phyloP scores from a whole-genome alignment of 2,888 invertebrate species.

The Trichacis sp. region DNA sequence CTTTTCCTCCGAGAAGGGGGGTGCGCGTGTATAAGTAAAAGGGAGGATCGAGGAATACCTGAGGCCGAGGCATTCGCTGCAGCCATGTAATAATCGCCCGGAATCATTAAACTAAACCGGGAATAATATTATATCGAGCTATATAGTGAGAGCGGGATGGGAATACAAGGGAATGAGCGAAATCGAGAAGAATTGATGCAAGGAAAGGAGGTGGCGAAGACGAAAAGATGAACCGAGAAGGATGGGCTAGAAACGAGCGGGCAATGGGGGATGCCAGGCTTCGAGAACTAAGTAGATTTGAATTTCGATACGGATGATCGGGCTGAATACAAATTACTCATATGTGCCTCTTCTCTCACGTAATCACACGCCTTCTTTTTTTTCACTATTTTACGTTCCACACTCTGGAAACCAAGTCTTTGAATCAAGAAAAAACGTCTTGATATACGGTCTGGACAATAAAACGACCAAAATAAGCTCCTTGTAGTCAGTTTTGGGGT shows the following conservation, averaged over 20 bases:
- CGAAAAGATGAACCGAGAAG: slow-evolving; percentile 18
- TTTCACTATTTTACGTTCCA: no score
- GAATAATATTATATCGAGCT: slow-evolving; percentile 69
- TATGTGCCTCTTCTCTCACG: slow-evolving; percentile 63
- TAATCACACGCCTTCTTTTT: slow-evolving; percentile 69
- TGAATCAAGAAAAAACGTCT: no score
- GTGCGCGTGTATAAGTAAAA: slow-evolving; percentile 29
- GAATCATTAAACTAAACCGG: slow-evolving; percentile 69
- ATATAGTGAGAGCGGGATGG: slow-evolving; percentile 47
- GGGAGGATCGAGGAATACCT: slow-evolving; percentile 45
- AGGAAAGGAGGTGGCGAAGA: slow-evolving; percentile 28
- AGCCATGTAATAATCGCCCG: slow-evolving; percentile 67
- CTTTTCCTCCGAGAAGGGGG: slow-evolving; percentile 39
- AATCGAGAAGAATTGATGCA: slow-evolving; percentile 32
- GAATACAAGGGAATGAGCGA: slow-evolving; percentile 27
- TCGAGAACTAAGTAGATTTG: slow-evolving; percentile 70
- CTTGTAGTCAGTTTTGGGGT: no score
- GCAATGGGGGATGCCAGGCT: slow-evolving; percentile 45
- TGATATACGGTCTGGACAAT: no score
- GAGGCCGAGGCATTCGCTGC: slow-evolving; percentile 54
- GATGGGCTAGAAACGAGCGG: slow-evolving; percentile 41
- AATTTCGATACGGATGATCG: slow-evolving; percentile 70
- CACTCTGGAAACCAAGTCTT: no score
- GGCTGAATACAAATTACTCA: slow-evolving; percentile 70
- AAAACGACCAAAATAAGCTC: no score